These are phyloP conservation scores for Epinephelus cyanopodus DNA, from an alignment of 2,113 vertebrate species.

Conservation along the genomic window DNA sequence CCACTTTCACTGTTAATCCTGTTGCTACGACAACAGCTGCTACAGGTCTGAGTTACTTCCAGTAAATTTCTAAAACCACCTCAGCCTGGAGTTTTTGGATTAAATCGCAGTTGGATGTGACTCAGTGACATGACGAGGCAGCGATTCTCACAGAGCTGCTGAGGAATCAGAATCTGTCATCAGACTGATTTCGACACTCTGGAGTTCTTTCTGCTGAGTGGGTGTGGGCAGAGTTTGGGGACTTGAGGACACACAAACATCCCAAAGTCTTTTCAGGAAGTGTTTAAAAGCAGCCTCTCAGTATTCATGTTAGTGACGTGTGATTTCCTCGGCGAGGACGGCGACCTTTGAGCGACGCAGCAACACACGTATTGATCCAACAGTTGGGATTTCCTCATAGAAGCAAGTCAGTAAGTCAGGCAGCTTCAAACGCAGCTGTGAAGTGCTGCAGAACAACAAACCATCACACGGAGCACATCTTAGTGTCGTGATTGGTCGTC, in stretches of 20 bases:
- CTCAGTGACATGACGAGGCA: neutral
- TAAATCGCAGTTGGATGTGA: neutral
- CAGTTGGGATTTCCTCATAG: slow-evolving; percentile 14
- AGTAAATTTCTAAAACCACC: neutral
- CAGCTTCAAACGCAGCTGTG: neutral
- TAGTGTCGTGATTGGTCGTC: neutral
- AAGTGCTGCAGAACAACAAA: slow-evolving; percentile 10
- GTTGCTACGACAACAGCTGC: neutral
- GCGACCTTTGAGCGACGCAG: slow-evolving; percentile 7
- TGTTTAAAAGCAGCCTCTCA: neutral
- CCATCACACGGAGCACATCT: neutral
- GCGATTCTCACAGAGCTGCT: neutral
- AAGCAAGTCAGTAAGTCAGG: neutral
- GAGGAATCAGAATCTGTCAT: slow-evolving; percentile 22
- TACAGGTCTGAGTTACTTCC: too few relatives aligned
- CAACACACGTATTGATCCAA: slow-evolving; percentile 23
- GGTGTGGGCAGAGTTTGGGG: slow-evolving; percentile 14
- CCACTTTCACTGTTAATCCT: neutral
- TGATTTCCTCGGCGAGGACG: neutral
- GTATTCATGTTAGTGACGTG: neutral
- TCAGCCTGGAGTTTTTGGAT: neutral
- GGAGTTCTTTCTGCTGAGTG: neutral
- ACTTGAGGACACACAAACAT: slow-evolving; percentile 12
- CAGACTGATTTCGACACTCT: slow-evolving; percentile 1
- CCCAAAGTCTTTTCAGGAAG: neutral